Evolutionary conservation across 2,113 vertebrate species (phyloP), one percentile per base, ranked within the genome.

Genomic region (Mormyrus lacerda): DNA sequence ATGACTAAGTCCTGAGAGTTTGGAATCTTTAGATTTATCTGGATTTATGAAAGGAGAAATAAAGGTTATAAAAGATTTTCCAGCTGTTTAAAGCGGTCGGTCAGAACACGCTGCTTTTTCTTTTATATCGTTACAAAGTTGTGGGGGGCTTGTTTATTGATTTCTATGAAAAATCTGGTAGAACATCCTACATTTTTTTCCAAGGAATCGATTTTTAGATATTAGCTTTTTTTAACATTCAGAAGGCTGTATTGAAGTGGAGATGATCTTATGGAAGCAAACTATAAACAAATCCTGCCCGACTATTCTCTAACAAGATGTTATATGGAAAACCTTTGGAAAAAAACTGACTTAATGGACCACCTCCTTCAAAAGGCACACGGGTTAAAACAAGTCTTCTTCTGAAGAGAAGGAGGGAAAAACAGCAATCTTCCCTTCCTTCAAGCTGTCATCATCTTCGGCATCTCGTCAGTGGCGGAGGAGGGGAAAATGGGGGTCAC

Each of bases 281-380:
- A 83, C 79, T 44, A 10, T 24, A 47, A 47, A 13, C 4, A 8
- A 24, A 1, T 86, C n/a, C 84, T 51, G 47, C n/a, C 48, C 10
- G 24, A 31, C 4, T 17, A 27, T 7, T 45, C 45, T 50, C 21
- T 85, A 45, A 85, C 83, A 85, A 85, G 42, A 27, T 85, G 42
- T 85, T 85, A 24, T 85, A 4, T 85, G 45, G 83, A 48, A 85
- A 85, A 13, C 51, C 21, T 8, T 61, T 35, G 53, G 15, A 87
- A 42, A 55, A 73, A 45, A 21, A 45, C 87, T 15, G 58, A 50
- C 87, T 73, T 55, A 73, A 76, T 88, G 87, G 65, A 76, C 21
- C 87, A 88, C 61, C 87, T 88, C 69, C 24, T 73, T 8, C 27
- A 73, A 88, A 45, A 88, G 48, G 11, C 13, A 19, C 39, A 88